phyloP scores from a whole-genome alignment of 2,113 vertebrate genomes.

The Dascyllus trimaculatus region DNA sequence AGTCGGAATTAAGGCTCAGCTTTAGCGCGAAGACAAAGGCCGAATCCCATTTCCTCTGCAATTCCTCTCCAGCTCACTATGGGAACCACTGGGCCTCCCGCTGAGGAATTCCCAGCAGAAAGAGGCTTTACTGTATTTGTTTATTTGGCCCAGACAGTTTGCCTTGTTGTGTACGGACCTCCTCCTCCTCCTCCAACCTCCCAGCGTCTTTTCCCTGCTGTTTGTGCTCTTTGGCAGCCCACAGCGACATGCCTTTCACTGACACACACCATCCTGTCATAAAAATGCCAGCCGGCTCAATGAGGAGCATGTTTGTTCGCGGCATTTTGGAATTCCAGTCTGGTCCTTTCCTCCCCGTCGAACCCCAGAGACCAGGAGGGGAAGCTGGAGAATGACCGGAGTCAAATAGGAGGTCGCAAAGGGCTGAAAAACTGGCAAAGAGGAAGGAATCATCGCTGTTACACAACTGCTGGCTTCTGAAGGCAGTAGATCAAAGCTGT shows the following conservation, averaged over 20 bases:
- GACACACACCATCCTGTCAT: constrained; percentile 71
- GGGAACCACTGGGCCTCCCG: constrained; percentile 63
- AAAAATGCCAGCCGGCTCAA: constrained; percentile 68
- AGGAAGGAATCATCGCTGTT: background rate
- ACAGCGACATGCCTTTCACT: constrained; percentile 57
- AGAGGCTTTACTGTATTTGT: constrained; percentile 62
- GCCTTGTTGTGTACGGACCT: constrained; percentile 7
- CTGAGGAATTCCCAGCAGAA: constrained; percentile 39
- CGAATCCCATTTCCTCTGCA: constrained; percentile 45
- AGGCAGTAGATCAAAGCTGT: too few species aligned
- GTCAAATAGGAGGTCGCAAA: constrained; percentile 35
- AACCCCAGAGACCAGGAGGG: constrained; percentile 53
- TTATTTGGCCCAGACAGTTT: constrained; percentile 59
- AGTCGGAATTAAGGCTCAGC: constrained; percentile 17
- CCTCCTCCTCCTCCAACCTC: background rate
- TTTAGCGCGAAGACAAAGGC: constrained; percentile 22
- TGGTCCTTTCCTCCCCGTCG: constrained; percentile 41
- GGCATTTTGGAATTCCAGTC: constrained; percentile 53
- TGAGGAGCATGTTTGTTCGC: constrained; percentile 64
- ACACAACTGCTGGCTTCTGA: too few species aligned
- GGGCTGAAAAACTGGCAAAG: constrained; percentile 8
- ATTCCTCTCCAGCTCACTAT: constrained; percentile 52
- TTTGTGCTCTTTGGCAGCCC: constrained; percentile 31
- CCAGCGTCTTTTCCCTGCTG: constrained; percentile 15
- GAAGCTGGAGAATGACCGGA: constrained; percentile 52